phyloP scores from a whole-genome alignment of 2,888 invertebrate genomes.

The Cheilosia vulpina region DNA sequence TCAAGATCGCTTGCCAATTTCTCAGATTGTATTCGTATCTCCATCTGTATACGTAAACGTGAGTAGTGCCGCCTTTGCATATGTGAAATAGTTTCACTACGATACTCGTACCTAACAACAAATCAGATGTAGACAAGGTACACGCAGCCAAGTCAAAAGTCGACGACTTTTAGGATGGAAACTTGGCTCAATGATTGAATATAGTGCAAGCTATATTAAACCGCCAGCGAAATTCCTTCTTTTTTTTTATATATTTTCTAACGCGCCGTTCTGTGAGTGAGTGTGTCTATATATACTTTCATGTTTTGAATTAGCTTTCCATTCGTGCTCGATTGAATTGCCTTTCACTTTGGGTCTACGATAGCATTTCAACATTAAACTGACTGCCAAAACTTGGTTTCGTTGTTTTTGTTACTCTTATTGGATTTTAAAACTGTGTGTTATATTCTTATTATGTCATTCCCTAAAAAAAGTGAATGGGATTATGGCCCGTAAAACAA shows the following conservation, averaged over 20 bases:
- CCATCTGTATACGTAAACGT: not conserved
- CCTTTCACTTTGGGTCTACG: conserved; percentile 57
- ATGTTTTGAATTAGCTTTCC: conserved; percentile 29
- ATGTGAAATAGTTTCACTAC: conserved; percentile 8
- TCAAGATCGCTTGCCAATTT: conserved; percentile 28
- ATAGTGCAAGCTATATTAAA: not conserved
- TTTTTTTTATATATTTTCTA: conserved; percentile 1
- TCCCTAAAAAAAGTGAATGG: conserved; percentile 34
- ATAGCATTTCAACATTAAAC: conserved; percentile 1
- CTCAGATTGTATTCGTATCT: conserved; percentile 1
- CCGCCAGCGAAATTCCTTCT: conserved; percentile 29
- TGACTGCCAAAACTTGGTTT: conserved; percentile 16
- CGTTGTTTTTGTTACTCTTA: not conserved
- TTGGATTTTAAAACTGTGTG: conserved; percentile 9
- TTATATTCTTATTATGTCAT: conserved; percentile 10
- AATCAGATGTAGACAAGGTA: conserved; percentile 2
- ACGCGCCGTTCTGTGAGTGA: conserved; percentile 15
- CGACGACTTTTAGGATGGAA: conserved; percentile 6
- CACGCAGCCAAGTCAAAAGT: conserved; percentile 3
- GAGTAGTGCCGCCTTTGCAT: conserved; percentile 52
- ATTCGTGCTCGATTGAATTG: conserved; percentile 24
- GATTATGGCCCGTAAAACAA: not conserved
- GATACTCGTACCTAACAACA: not conserved
- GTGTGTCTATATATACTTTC: not conserved
- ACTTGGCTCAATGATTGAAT: conserved; percentile 17